Percentiles rank a stretch among this genome's conserved stretches.
phyloP scores from a whole-genome alignment of 2,113 vertebrate species.

The Embiotoca jacksoni region DNA sequence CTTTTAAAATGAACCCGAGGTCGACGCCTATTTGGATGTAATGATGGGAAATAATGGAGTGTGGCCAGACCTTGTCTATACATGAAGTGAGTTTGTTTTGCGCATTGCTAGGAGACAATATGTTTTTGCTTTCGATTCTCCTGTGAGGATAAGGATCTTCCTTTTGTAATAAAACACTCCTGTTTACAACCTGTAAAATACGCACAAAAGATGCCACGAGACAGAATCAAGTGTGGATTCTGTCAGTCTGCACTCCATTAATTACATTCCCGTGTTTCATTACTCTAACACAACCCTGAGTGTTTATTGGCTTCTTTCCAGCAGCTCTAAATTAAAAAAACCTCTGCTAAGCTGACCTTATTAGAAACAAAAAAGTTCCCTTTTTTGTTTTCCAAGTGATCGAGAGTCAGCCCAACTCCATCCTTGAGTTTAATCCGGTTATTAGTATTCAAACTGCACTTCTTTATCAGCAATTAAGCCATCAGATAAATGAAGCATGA shows the following conservation, averaged over 20 bases:
- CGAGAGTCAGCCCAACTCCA: slow-evolving; percentile 17
- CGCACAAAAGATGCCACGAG: not conserved
- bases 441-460: slow-evolving; percentile 56
- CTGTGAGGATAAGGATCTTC: no score
- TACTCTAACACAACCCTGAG: not conserved
- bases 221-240: slow-evolving; percentile 1
- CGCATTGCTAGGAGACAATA: no score
- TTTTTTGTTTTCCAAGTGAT: slow-evolving; percentile 42
- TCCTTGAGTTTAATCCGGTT: slow-evolving; percentile 67
- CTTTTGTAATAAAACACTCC: not conserved
- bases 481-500: slow-evolving; percentile 71
- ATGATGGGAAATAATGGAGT: no score
- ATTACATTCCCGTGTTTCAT: not conserved
- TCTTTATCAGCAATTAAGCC: slow-evolving; percentile 73
- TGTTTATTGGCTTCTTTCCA: slow-evolving; percentile 31
- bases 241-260: not conserved
- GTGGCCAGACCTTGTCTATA: no score
- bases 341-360: not conserved
- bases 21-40: no score
- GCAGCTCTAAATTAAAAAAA: slow-evolving; percentile 30
- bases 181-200: not conserved
- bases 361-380: slow-evolving; percentile 16
- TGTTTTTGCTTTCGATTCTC: no score
- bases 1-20: no score
- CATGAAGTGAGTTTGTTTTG: no score